phyloP scores from a whole-genome alignment of 2,888 invertebrate species.

The Saturnia pavonia region DNA sequence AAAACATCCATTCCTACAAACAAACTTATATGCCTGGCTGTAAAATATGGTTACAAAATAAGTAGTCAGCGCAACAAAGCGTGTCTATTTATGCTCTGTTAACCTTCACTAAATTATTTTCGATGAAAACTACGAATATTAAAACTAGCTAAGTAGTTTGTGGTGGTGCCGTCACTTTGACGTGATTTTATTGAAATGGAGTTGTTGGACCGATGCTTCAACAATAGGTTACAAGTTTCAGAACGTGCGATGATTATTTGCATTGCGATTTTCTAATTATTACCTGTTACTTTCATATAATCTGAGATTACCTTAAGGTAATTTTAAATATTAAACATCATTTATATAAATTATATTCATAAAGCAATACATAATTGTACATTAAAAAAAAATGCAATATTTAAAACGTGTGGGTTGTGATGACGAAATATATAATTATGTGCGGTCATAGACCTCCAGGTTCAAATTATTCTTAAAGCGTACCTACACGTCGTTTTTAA shows the following conservation, averaged over 20 bases:
- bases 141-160: too few relatives aligned
- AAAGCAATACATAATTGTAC: neutral
- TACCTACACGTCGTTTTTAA: constrained; percentile 12
- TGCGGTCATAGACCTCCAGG: constrained; percentile 6
- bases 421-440: constrained; percentile 6
- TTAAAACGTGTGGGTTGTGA: neutral
- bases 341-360: constrained; percentile 1
- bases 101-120: neutral
- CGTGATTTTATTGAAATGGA: too few relatives aligned
- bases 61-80: neutral
- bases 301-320: neutral
- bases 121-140: neutral
- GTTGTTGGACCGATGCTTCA: too few relatives aligned
- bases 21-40: neutral
- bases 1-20: neutral
- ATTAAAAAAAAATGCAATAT: neutral
- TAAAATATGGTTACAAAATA: neutral
- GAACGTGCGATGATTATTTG: neutral
- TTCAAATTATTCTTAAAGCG: neutral
- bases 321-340: neutral
- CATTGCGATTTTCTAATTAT: neutral
- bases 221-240: too few relatives aligned
- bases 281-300: neutral
- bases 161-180: neutral
- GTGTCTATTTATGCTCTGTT: constrained; percentile 10